Base-by-base conservation (phyloP, 2,113 vertebrate species). In the Sigmodon hispidus region DNA sequence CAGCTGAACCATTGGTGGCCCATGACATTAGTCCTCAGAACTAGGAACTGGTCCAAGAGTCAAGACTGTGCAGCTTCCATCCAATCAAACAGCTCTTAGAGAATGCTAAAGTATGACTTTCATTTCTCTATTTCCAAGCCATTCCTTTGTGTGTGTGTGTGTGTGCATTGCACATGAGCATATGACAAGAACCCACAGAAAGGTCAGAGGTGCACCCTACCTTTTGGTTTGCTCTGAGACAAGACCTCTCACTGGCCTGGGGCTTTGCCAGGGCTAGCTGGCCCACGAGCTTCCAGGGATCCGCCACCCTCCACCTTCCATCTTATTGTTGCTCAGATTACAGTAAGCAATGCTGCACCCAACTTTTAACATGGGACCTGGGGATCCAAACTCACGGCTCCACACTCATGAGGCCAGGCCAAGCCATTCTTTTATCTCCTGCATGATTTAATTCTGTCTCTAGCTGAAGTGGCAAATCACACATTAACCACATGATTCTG, bases 381-480 rank as follows among this genome's bases (percentile, higher is more conserved):
- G 63, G 19, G 63, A 86, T 50, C 11, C 45, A 15, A 50, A 34
- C 81, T 48, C 40, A 19, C 0, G 59, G 31, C 40, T 65, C 16
- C 40, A 63, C 40, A 26, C 36, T 57, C 5, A 2, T 63, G 81
- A 84, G 59, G 26, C 59, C 31, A 45, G 59, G 43, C 84, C 24
- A 63, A 90, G 87, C 79, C 95, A 73, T 63, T 76, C 69, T 96
- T 98, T 84, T 90, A 90, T 61, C 91, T 80, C 86, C 40, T 16
- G 55, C 24, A 43, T 76, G 70, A 96, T 91, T 86, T 77, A 92
- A 77, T 93, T 70, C 95, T 76, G 87, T 81, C 97, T 96, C 87
- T 97, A 75, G 91, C 61, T 85, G 48, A 89, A 77, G 87, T 93
- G 94, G 77, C 96, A 83, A 97, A 89, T 96, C 95, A 97, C 55